Evolutionary conservation across 2,797 vertebrate species (phyloP).

Genomic region (Girardinus metallicus): DNA sequence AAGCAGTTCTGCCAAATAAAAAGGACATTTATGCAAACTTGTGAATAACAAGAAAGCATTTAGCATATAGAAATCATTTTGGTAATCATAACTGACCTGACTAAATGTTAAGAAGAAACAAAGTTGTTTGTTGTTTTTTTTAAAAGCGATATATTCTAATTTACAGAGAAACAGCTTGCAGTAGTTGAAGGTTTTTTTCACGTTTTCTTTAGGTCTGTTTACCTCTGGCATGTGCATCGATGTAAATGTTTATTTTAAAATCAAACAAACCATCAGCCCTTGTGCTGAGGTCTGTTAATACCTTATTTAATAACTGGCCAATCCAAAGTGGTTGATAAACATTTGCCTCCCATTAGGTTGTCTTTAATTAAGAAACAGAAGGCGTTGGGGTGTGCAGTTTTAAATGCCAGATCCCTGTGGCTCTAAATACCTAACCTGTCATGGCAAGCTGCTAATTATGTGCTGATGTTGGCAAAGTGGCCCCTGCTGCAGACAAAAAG

Average conservation of each 20-base stretch:
- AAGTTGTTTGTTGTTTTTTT: background rate
- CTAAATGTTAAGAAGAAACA: background rate
- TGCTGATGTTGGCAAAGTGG: constrained; percentile 63
- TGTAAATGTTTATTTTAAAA: constrained; percentile 29
- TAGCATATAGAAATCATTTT: background rate
- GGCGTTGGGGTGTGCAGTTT: constrained; percentile 64
- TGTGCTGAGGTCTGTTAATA: constrained; percentile 17
- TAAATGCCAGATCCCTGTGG: constrained; percentile 76
- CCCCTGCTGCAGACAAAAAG: constrained; percentile 46
- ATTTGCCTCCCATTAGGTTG: constrained; percentile 70
- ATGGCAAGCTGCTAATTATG: constrained; percentile 71
- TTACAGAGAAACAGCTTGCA: background rate
- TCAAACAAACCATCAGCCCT: constrained; percentile 37
- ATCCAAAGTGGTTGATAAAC: constrained; percentile 75
- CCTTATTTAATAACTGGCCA: constrained; percentile 54
- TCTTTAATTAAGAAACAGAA: constrained; percentile 77
- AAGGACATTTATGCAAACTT: background rate
- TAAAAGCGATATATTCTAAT: background rate
- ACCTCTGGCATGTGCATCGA: constrained; percentile 1
- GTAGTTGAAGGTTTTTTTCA: background rate
- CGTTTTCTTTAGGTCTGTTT: background rate
- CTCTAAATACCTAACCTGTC: constrained; percentile 67
- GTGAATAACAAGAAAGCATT: background rate
- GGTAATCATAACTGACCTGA: background rate
- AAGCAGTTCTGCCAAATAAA: background rate